A percentile compares a stretch with the other conserved stretches of the same genome.
Conservation (phyloP, 2,113 vertebrate species). For the Syrrhaptes paradoxus region DNA sequence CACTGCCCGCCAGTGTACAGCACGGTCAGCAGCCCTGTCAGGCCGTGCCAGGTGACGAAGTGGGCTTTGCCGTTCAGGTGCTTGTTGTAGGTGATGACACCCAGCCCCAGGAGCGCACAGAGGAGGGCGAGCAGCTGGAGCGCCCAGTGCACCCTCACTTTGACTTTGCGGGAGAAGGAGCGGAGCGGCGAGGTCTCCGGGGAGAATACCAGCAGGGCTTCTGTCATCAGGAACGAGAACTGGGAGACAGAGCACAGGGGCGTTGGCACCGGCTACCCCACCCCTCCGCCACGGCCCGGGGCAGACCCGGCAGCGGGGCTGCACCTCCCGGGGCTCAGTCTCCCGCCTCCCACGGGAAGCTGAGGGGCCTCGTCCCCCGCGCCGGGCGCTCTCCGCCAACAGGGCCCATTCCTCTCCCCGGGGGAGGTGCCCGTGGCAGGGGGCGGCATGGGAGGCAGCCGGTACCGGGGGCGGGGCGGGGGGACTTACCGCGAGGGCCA, state of each 20-base stretch:
- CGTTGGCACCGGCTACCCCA: neutral
- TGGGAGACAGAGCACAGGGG: constrained; percentile 42
- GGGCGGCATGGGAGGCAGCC: neutral
- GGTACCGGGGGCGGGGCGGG: constrained; percentile 65
- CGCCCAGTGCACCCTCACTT: constrained; percentile 86
- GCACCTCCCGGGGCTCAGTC: neutral
- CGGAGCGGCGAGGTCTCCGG: constrained; percentile 84
- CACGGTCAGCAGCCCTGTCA: constrained; percentile 84
- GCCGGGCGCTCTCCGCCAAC: neutral
- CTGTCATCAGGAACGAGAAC: constrained; percentile 95
- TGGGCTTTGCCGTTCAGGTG: constrained; percentile 86
- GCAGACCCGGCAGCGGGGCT: neutral
- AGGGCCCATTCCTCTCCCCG: neutral
- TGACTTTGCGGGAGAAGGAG: constrained; percentile 84
- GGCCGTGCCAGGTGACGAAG: constrained; percentile 90
- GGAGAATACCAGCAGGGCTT: constrained; percentile 92
- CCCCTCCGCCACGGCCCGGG: neutral
- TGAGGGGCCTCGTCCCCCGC: neutral
- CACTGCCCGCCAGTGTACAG: constrained; percentile 80
- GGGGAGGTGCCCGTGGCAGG: neutral
- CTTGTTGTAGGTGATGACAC: constrained; percentile 88
- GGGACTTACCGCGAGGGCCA: constrained; percentile 93
- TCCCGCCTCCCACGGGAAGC: neutral
- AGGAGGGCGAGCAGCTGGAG: constrained; percentile 85
- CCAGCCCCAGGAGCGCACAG: constrained; percentile 84